A percentile compares a stretch with the other conserved stretches of the same genome.
Conservation (phyloP, 1,140 invertebrate species). For the Apolygus lucorum region DNA sequence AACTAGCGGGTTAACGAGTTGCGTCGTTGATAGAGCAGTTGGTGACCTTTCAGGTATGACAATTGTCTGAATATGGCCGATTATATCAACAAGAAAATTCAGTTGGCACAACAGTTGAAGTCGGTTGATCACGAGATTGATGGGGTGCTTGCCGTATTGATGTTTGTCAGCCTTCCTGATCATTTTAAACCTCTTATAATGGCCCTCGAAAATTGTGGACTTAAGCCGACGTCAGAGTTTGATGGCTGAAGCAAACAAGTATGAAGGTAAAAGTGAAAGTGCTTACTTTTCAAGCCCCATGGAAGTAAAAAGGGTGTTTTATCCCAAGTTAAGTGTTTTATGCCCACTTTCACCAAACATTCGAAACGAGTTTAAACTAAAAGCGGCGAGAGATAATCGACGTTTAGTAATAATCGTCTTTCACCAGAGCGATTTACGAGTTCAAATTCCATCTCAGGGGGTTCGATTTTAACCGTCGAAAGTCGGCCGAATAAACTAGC, state of each 20-base stretch:
- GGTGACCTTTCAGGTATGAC: background rate
- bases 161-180: too few species aligned
- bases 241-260: background rate
- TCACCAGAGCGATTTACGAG: too few species aligned
- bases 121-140: too few species aligned
- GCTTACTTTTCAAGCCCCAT: background rate
- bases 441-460: too few species aligned
- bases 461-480: too few species aligned
- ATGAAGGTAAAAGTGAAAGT: background rate
- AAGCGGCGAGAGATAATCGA: too few species aligned
- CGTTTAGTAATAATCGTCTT: too few species aligned
- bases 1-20: background rate
- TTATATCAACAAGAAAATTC: background rate
- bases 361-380: too few species aligned
- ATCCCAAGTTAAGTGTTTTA: background rate
- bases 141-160: background rate
- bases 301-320: background rate
- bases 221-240: background rate
- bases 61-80: background rate
- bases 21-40: background rate
- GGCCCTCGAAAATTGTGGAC: background rate
- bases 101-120: background rate
- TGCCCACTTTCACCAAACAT: too few species aligned
- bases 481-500: too few species aligned
- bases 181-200: constrained; percentile 2